Evolutionary conservation across 2,113 vertebrate genomes (phyloP), one percentile per base, ranked within the genome.

Genomic region (Vimba vimba): DNA sequence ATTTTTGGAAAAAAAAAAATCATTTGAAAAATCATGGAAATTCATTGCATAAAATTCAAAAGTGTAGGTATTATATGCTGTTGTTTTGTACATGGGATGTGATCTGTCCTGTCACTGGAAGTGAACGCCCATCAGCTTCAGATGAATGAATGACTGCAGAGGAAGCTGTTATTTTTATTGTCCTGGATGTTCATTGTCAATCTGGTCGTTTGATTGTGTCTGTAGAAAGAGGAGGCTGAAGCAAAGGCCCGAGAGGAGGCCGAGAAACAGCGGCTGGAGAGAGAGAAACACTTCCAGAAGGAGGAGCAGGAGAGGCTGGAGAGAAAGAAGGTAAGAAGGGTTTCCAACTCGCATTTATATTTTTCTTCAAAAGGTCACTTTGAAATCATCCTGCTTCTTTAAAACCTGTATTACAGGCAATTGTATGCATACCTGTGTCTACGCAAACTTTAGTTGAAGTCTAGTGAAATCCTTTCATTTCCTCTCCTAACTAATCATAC

Each of bases 271-370:
- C 96, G 97, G 2, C 92, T 97, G 92, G 98, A 99, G 91, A 92
- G 98, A 88, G 98, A 99, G 90, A 97, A 96, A 89, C 98, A 98
- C 92, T 99, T 99, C 95, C 97, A 97, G 94, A 96, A 96, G 52
- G 98, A 99, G 94, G 97, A 99, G 92, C 97, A 97, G 92, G 98
- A 99, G 90, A 95, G 98, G 69, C 96, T 96, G 90, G 97, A 99
- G 92, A 96, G 98, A 88, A 98, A 96, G 94, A 98, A 96, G 97
- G 98, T 99, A 92, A 76, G 89, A 77, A 45, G 6, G 86, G 4
- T 27, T 0, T 12, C 64, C 79, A 86, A 60, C 84, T 78, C 36
- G 76, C 27, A 59, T 50, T 87, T 3, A 47, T 60, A 80, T 43
- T 60, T 50, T 82, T 52, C 86, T 73, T 74, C 52, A 83, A 15